Conservation (phyloP, 2,797 vertebrate genomes). For the Loriculus beryllinus region DNA sequence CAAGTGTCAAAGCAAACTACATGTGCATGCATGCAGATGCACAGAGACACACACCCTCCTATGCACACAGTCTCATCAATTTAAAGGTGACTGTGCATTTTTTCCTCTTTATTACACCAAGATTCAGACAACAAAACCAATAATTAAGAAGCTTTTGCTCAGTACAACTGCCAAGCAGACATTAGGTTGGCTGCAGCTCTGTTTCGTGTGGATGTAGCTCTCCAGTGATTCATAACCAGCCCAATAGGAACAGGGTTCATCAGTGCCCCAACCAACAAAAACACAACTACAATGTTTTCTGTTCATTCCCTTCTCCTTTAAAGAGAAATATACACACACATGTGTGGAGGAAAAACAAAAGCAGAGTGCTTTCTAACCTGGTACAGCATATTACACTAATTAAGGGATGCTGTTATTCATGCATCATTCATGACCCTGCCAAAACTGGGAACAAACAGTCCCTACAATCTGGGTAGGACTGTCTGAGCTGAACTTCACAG, state of each 20-base stretch:
- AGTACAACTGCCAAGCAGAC: slow-evolving; percentile 56
- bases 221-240: slow-evolving; percentile 62
- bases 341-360: neutral
- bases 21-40: neutral
- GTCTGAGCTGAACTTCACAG: slow-evolving; percentile 40
- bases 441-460: slow-evolving; percentile 69
- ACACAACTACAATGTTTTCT: slow-evolving; percentile 60
- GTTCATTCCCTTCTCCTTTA: slow-evolving; percentile 40
- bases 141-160: slow-evolving; percentile 37
- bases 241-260: slow-evolving; percentile 51
- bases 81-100: neutral
- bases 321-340: slow-evolving; percentile 25
- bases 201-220: slow-evolving; percentile 58
- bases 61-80: neutral
- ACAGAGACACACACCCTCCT: neutral
- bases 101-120: neutral
- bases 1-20: neutral
- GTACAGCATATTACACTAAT: slow-evolving; percentile 62
- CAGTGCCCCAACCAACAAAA: slow-evolving; percentile 64
- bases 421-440: slow-evolving; percentile 59
- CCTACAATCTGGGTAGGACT: slow-evolving; percentile 50
- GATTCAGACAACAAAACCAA: slow-evolving; percentile 23
- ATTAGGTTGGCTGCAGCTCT: slow-evolving; percentile 59
- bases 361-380: slow-evolving; percentile 61
- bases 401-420: slow-evolving; percentile 63